Base-by-base conservation (phyloP, 2,888 invertebrate genomes). In the Acanthosepion esculentum region DNA sequence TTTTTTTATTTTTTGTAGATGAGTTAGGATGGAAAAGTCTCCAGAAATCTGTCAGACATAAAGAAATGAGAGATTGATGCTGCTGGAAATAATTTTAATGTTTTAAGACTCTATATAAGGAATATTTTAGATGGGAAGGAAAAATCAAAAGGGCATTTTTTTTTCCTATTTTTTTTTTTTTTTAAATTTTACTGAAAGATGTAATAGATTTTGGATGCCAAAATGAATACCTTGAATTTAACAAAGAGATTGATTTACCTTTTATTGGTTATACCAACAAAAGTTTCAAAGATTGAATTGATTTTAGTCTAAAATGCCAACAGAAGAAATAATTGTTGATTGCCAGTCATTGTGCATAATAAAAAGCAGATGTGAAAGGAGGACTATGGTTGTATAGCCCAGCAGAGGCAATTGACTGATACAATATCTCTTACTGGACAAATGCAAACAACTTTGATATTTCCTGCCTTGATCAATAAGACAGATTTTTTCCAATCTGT, bases 391-490 rank as follows among this genome's bases (percentile, higher is more conserved):
- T 78, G n/a, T 78, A 5, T 78, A 33, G n/a, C 78, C 78, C 78
- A 78, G 33, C n/a, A 23, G 10, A 78, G 18, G 78, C 33, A 78
- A n/a, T 78, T 78, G 78, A 78, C 33, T 78, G n/a, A n/a, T 15
- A 78, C n/a, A 78, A 33, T 33, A 33, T 3, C 78, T 33, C n/a
- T 78, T 78, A 12, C 18, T 33, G 78, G 15, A 78, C 78, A 78
- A 78, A 78, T 78, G 78, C 33, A 78, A 78, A 78, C 78, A 78
- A 78, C 78, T 78, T 78, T 78, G 78, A 78, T 78, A 78, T 78
- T 78, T 78, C 78, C 78, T 78, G 78, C 12, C 78, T 78, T 78
- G 78, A 78, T 78, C 78, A 33, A 78, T 78, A 78, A 78, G 78
- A 78, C 78, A 33, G n/a, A n/a, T 78, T 78, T 78, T 78, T 78